A percentile compares a stretch with the other conserved stretches of the same genome.
phyloP scores from a whole-genome alignment of 2,113 vertebrate genomes.

The Pangasianodon gigas region DNA sequence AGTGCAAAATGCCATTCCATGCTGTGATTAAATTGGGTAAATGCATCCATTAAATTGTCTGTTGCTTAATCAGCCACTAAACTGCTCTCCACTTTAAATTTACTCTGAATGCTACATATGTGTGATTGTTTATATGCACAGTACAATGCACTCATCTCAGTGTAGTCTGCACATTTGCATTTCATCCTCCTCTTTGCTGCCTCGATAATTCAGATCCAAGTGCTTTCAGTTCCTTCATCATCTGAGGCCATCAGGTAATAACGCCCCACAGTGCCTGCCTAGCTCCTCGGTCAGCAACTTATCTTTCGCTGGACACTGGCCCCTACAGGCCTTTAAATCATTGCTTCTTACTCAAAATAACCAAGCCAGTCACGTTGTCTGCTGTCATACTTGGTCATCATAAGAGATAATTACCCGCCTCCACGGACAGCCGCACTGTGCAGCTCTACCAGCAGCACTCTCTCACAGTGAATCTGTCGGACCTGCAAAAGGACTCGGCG shows the following conservation, averaged over 20 bases:
- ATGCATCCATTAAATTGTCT: conserved; percentile 70
- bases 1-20: conserved; percentile 62
- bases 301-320: conserved; percentile 69
- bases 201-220: conserved; percentile 55
- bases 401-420: conserved; percentile 75
- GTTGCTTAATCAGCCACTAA: conserved; percentile 71
- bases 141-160: conserved; percentile 53
- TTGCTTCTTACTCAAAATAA: conserved; percentile 66
- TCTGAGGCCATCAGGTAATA: conserved; percentile 17
- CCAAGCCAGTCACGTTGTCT: conserved; percentile 70
- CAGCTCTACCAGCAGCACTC: conserved; percentile 63
- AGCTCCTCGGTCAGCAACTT: conserved; percentile 45
- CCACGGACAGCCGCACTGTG: conserved; percentile 59
- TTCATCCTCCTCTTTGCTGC: conserved; percentile 29
- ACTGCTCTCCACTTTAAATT: conserved; percentile 60
- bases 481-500: conserved; percentile 66
- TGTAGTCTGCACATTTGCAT: conserved; percentile 67
- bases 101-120: conserved; percentile 53
- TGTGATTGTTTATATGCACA: conserved; percentile 61
- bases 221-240: conserved; percentile 23
- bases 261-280: conserved; percentile 25
- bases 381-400: conserved; percentile 74
- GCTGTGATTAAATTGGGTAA: conserved; percentile 70
- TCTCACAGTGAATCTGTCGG: conserved; percentile 61
- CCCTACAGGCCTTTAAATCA: conserved; percentile 50